Percentiles rank a stretch among this genome's conserved stretches.
phyloP scores from a whole-genome alignment of 2,888 invertebrate genomes.

The Pachycephus smyrnensis region DNA sequence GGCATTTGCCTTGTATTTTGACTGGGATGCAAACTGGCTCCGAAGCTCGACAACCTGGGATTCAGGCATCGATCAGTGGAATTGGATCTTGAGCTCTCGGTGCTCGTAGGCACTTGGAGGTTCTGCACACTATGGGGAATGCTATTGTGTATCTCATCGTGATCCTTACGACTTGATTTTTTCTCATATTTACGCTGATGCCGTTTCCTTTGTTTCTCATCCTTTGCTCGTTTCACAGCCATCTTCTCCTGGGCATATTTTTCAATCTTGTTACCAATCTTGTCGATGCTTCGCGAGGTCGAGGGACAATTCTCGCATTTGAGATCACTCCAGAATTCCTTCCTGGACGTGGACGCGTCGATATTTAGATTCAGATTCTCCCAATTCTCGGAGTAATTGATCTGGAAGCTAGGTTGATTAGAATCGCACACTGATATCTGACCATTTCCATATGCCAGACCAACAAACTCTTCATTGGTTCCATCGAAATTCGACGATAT shows the following conservation, averaged over 20 bases:
- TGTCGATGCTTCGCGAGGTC: constrained; percentile 45
- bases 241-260: constrained; percentile 50
- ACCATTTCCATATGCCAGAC: constrained; percentile 61
- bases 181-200: constrained; percentile 55
- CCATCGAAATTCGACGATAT: constrained; percentile 60
- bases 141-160: constrained; percentile 30
- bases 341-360: constrained; percentile 52
- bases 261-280: constrained; percentile 54
- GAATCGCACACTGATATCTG: constrained; percentile 61
- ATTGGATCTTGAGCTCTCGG: constrained; percentile 61
- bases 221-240: constrained; percentile 40
- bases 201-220: constrained; percentile 49
- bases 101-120: constrained; percentile 47
- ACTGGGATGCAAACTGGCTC: constrained; percentile 61
- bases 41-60: constrained; percentile 52
- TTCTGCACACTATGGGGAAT: constrained; percentile 21
- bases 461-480: constrained; percentile 63
- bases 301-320: constrained; percentile 59
- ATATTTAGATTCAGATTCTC: constrained; percentile 62
- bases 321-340: constrained; percentile 61
- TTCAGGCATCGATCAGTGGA: constrained; percentile 59
- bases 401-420: constrained; percentile 58
- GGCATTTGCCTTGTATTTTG: constrained; percentile 63
- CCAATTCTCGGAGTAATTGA: constrained; percentile 65
- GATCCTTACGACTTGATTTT: constrained; percentile 32